Percentiles rank a stretch among this genome's conserved stretches.
Conservation (phyloP, 1,140 invertebrate genomes). For the Thalassaphorura encarpata region DNA sequence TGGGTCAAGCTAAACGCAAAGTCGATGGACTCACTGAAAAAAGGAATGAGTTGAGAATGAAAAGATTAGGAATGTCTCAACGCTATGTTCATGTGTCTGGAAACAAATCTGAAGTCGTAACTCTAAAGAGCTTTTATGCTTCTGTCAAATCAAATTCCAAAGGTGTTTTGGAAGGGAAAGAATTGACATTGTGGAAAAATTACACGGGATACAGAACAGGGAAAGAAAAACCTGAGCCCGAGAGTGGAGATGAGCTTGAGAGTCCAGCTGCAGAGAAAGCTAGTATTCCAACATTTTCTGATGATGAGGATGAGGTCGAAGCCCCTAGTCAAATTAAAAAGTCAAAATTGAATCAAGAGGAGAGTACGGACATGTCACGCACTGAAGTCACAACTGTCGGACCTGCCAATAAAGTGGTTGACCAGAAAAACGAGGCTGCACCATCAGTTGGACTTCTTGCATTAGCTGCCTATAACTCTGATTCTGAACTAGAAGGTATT, state of each 20-base stretch:
- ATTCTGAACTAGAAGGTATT: not conserved
- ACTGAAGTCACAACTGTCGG: not conserved
- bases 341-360: not conserved
- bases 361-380: not conserved
- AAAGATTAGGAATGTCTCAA: not conserved
- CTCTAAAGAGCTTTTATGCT: slow-evolving; percentile 11
- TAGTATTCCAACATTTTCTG: slow-evolving; percentile 14
- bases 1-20: not conserved
- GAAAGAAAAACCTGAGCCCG: not conserved
- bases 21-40: not conserved
- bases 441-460: not conserved
- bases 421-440: too few relatives aligned
- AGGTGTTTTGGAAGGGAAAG: slow-evolving; percentile 1
- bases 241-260: not conserved
- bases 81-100: not conserved
- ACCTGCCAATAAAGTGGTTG: not conserved
- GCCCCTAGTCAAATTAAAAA: not conserved
- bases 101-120: slow-evolving; percentile 35
- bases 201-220: not conserved
- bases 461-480: not conserved
- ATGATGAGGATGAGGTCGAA: slow-evolving; percentile 11
- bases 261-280: not conserved
- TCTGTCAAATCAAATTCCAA: slow-evolving; percentile 9
- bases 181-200: slow-evolving; percentile 2
- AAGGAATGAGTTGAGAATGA: not conserved